Conservation (phyloP, 2,797 vertebrate genomes). For the Halcyon chelicuti region DNA sequence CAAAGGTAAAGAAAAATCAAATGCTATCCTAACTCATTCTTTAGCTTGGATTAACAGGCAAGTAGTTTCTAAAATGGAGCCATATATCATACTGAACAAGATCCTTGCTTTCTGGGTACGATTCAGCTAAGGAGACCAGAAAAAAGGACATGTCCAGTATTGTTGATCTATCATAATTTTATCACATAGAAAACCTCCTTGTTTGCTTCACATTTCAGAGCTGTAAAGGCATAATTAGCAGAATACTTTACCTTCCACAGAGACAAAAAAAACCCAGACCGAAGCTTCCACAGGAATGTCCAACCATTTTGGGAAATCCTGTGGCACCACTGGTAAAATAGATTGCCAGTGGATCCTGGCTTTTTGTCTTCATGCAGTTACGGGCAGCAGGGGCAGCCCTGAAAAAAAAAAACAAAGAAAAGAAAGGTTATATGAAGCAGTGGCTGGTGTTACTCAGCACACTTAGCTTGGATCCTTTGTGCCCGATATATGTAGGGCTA, state of each 20-base stretch:
- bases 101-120: background rate
- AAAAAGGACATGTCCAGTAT: background rate
- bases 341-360: conserved; percentile 80
- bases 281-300: conserved; percentile 82
- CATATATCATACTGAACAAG: background rate
- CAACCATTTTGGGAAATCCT: conserved; percentile 83
- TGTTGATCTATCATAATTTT: background rate
- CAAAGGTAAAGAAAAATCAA: background rate
- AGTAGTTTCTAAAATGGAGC: background rate
- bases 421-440: background rate
- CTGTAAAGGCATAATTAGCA: background rate
- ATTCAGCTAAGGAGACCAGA: background rate
- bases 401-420: background rate
- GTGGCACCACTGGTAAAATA: conserved; percentile 86
- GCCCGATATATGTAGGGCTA: background rate
- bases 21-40: background rate
- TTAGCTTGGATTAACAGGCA: background rate
- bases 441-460: background rate
- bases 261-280: conserved; percentile 75
- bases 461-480: background rate
- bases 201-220: background rate
- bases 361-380: conserved; percentile 77
- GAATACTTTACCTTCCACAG: conserved; percentile 75
- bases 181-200: background rate
- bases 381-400: conserved; percentile 77